A percentile compares a stretch with the other conserved stretches of the same genome.
Conservation (phyloP, 2,113 vertebrate species). For the Crotalus helleri region DNA sequence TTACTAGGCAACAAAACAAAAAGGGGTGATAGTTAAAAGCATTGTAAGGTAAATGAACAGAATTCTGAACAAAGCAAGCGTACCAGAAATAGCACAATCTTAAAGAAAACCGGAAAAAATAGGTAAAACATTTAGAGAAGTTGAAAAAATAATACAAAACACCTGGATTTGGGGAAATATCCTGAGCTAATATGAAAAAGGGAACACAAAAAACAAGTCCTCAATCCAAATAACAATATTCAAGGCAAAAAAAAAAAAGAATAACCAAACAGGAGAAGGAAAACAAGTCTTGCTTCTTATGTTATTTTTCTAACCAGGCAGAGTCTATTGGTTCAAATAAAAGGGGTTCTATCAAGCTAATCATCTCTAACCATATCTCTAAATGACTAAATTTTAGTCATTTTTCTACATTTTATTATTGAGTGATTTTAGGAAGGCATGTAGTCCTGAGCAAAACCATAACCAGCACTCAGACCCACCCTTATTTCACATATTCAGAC, state of each 20-base stretch:
- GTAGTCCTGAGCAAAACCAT: not conserved
- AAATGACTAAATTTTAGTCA: not conserved
- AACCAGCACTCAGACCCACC: not conserved
- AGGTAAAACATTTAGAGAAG: not conserved
- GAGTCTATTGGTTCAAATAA: not conserved
- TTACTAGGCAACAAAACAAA: not conserved
- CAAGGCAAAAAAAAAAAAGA: not conserved
- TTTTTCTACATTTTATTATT: not conserved
- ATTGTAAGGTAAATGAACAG: not conserved
- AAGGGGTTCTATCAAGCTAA: not conserved
- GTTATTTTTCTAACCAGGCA: not conserved
- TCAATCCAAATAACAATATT: not conserved
- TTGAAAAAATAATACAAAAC: not conserved
- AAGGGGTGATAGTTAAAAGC: not conserved
- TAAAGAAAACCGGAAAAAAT: not conserved
- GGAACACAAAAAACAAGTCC: not conserved
- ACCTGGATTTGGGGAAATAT: not conserved
- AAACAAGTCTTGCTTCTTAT: not conserved
- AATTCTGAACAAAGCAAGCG: not conserved
- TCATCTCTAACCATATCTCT: not conserved
- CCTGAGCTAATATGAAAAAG: not conserved
- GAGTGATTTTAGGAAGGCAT: not conserved
- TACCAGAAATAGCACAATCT: not conserved
- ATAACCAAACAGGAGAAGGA: not conserved
- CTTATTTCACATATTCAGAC: not conserved